Evolutionary conservation across 2,888 invertebrate genomes (phyloP).

Genomic region (Lysandra coridon): DNA sequence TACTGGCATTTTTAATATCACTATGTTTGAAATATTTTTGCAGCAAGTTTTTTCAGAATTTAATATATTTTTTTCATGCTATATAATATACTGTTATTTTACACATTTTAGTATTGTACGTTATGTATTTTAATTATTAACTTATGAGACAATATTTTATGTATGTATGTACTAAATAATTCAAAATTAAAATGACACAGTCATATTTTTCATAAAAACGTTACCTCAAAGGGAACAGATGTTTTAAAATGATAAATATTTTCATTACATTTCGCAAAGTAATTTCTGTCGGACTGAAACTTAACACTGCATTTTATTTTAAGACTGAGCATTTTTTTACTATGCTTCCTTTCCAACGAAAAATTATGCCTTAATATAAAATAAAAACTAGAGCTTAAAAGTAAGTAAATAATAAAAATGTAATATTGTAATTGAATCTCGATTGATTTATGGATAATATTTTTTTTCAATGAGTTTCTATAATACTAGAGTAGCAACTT

Average conservation of each 20-base stretch:
- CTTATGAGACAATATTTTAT: neutral
- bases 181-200: neutral
- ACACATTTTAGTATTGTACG: neutral
- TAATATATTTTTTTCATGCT: constrained; percentile 1
- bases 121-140: constrained; percentile 5
- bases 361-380: constrained; percentile 14
- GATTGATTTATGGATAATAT: neutral
- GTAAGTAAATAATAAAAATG: neutral
- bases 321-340: constrained; percentile 31
- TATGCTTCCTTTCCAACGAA: constrained; percentile 11
- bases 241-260: neutral
- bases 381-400: neutral
- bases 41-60: neutral
- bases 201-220: neutral
- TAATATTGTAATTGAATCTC: constrained; percentile 7
- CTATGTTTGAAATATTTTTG: neutral
- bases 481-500: no score
- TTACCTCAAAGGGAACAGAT: neutral
- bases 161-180: neutral
- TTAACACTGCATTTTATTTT: constrained; percentile 22
- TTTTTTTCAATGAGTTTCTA: neutral
- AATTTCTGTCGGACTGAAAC: neutral
- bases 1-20: neutral
- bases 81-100: neutral
- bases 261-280: neutral